Evolutionary conservation across 1,140 invertebrate genomes (phyloP).

Genomic region (Drosophila rhopaloa): DNA sequence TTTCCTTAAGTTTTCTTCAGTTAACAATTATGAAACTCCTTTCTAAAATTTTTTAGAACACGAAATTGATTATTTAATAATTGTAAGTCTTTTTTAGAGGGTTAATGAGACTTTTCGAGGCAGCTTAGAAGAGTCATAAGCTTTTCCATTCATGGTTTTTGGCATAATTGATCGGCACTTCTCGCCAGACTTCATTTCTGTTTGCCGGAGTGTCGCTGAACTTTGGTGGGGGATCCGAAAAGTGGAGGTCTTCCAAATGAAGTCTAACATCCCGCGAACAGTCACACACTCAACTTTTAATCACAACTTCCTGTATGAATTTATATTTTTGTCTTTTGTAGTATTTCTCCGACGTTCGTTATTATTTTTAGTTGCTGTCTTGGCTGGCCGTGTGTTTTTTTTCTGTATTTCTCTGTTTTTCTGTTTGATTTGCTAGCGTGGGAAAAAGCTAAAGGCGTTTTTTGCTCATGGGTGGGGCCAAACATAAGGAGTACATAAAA

Average conservation of each 20-base stretch:
- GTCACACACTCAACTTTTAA: constrained; percentile 53
- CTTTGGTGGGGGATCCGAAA: constrained; percentile 13
- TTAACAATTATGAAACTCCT: too few relatives aligned
- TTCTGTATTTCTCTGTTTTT: constrained; percentile 14
- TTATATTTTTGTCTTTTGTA: constrained; percentile 48
- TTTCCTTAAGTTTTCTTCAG: too few relatives aligned
- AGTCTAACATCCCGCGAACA: constrained; percentile 11
- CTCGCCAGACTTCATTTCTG: neutral
- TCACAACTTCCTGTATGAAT: constrained; percentile 72
- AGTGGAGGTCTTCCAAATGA: constrained; percentile 22
- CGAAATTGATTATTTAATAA: neutral
- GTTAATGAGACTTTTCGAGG: neutral
- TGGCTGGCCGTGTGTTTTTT: constrained; percentile 9
- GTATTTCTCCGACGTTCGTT: constrained; percentile 32
- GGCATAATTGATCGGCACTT: constrained; percentile 2
- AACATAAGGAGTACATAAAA: constrained; percentile 3
- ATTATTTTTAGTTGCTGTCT: constrained; percentile 38
- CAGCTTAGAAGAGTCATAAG: neutral
- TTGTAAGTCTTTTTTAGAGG: neutral
- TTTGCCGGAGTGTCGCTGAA: constrained; percentile 13
- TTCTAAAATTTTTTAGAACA: neutral
- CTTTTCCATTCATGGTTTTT: neutral
- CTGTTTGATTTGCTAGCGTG: constrained; percentile 60
- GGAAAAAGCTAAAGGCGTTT: constrained; percentile 64
- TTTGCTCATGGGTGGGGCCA: constrained; percentile 37